Base-by-base conservation (phyloP, 1,140 invertebrate species). In the Apis dorsata region DNA sequence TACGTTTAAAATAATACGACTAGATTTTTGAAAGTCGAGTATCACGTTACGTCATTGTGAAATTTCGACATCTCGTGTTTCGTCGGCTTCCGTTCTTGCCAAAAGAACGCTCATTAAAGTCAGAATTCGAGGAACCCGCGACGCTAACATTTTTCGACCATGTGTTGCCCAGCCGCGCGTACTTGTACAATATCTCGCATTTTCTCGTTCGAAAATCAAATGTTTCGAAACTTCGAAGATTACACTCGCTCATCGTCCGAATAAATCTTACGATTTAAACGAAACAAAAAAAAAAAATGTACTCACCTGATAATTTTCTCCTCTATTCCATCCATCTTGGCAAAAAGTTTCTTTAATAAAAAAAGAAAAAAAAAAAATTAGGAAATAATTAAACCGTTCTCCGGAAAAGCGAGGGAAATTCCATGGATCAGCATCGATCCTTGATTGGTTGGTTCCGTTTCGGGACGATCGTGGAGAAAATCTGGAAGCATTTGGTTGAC, bases 41-140 rank as follows among this genome's bases (percentile, higher is more conserved):
- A 7, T 7, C 5, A 7, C 44, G 49, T 19, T 19, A 17, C 15
- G 79, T 51, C 71, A 55, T 34, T n/a, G 19, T 34, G 8, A 53
- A 62, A 19, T 19, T 65, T 71, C 53, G 4, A 28, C 15, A 57
- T 83, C 66, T 63, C 21, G 44, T 24, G 34, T 57, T 78, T 65
- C 12, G 62, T 12, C 74, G 60, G 63, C 60, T 80, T 80, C 78
- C 59, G 66, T 66, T 63, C 57, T 34, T 53, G 60, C n/a, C 11
- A 59, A 76, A 79, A 71, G 72, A 24, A 34, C 44, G 15, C 21
- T 88, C 86, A 73, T 88, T 85, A 88, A 88, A 87, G 84, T 71
- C 86, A 76, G 85, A 86, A 90, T 90, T 92, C 90, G 86, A 80
- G 73, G 89, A 91, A 91, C 15, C 72, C 66, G 65, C 76, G 59